Evolutionary conservation across 2,797 vertebrate genomes (phyloP).

Genomic region (Artibeus lituratus): DNA sequence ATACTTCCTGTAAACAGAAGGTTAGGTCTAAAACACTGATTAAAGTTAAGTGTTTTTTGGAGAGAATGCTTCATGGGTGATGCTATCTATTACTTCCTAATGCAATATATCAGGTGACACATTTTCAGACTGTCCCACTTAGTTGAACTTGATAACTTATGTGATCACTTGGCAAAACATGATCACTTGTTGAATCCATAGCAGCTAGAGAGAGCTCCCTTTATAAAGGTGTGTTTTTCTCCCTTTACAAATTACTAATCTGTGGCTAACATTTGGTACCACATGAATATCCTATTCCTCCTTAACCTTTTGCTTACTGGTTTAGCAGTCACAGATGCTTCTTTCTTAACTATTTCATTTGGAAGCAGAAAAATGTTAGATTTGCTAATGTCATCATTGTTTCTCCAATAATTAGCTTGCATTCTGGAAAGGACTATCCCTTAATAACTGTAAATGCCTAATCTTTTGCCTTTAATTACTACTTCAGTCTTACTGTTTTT

Average conservation of each 20-base stretch:
- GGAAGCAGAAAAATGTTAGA: neutral
- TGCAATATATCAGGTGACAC: neutral
- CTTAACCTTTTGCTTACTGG: neutral
- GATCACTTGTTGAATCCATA: neutral
- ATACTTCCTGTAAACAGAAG: neutral
- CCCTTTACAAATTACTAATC: neutral
- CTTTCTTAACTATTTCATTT: neutral
- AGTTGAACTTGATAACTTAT: neutral
- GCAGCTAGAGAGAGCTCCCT: neutral
- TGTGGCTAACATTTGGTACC: neutral
- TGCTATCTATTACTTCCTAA: neutral
- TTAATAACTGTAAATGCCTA: neutral
- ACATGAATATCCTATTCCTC: neutral
- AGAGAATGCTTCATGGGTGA: neutral
- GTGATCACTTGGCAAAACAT: neutral
- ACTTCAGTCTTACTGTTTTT: neutral
- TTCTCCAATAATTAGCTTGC: neutral
- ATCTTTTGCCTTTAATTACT: neutral
- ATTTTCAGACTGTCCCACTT: neutral
- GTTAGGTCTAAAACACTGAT: neutral
- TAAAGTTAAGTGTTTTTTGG: neutral
- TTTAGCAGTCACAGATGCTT: neutral
- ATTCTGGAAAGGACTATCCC: slow-evolving; percentile 12
- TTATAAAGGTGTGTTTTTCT: neutral
- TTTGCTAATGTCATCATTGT: neutral